phyloP scores from a whole-genome alignment of 2,888 invertebrate genomes.

The Limenitis camilla region DNA sequence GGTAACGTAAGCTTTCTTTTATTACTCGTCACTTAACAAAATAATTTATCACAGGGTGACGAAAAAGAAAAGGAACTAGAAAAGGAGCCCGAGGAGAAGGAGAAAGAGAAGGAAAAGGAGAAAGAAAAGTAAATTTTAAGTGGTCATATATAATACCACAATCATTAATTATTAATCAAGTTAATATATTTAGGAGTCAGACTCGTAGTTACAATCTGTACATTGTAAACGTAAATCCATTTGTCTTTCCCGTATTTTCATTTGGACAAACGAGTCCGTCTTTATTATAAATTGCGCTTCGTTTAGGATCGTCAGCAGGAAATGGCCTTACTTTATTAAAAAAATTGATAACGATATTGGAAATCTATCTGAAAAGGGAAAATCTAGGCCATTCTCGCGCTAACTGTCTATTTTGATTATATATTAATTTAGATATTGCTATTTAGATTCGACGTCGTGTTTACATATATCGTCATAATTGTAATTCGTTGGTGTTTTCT shows the following conservation, averaged over 20 bases:
- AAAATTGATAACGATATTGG: too few relatives aligned
- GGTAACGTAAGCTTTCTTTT: too few relatives aligned
- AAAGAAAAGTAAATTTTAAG: constrained; percentile 59
- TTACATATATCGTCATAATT: constrained; percentile 21
- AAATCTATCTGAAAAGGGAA: too few relatives aligned
- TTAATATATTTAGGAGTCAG: constrained; percentile 50
- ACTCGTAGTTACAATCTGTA: constrained; percentile 58
- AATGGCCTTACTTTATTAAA: constrained; percentile 10
- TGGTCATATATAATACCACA: constrained; percentile 20
- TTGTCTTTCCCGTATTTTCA: constrained; percentile 66
- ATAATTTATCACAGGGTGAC: constrained; percentile 82
- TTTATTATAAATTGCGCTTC: constrained; percentile 32
- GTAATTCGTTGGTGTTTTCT: constrained; percentile 14
- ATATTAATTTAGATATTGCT: constrained; percentile 32
- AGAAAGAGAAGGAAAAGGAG: constrained; percentile 77
- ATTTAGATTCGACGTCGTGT: constrained; percentile 33
- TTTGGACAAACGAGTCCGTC: constrained; percentile 39
- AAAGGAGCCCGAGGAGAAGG: constrained; percentile 81
- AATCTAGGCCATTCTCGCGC: not conserved
- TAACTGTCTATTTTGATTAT: not conserved
- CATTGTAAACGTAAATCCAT: constrained; percentile 68
- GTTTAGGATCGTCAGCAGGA: constrained; percentile 20
- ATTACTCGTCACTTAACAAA: too few relatives aligned
- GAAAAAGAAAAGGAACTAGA: constrained; percentile 80
- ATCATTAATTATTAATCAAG: constrained; percentile 19